Evolutionary conservation across 2,888 invertebrate genomes (phyloP).

Genomic region (Perizoma affinitatum): DNA sequence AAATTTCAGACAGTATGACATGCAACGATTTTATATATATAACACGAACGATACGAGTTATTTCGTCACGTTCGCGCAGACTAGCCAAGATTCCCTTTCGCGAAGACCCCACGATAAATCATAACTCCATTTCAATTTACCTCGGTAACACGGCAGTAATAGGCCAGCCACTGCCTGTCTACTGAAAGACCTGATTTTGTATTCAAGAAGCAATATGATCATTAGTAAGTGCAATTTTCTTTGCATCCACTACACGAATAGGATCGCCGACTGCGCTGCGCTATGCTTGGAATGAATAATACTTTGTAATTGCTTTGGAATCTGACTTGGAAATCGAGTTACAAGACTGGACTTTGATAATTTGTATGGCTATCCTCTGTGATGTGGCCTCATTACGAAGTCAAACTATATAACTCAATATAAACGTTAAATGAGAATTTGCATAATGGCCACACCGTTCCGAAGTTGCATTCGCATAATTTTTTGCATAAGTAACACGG

Average conservation of each 20-base stretch:
- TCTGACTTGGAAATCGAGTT: conserved; percentile 63
- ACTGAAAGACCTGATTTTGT: conserved; percentile 79
- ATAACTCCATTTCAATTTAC: conserved; percentile 80
- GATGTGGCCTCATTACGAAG: conserved; percentile 57
- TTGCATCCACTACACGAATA: conserved; percentile 71
- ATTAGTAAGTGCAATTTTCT: conserved; percentile 81
- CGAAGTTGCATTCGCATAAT: conserved; percentile 45
- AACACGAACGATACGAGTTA: neutral
- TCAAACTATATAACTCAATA: conserved; percentile 46
- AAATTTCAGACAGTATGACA: too few relatives aligned
- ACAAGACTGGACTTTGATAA: conserved; percentile 58
- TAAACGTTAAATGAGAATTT: conserved; percentile 50
- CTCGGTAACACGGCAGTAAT: conserved; percentile 70
- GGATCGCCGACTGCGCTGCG: conserved; percentile 57
- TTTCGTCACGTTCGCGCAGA: conserved; percentile 66
- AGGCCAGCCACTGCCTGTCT: conserved; percentile 65
- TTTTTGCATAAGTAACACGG: conserved; percentile 43
- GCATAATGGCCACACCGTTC: conserved; percentile 51
- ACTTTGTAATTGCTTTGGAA: conserved; percentile 69
- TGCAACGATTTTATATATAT: too few relatives aligned
- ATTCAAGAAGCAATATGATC: conserved; percentile 79
- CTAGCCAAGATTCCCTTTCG: conserved; percentile 72
- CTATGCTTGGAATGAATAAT: conserved; percentile 68
- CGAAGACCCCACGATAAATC: conserved; percentile 77
- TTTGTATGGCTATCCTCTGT: conserved; percentile 52